Conservation (phyloP, 1,140 invertebrate species). For the Drosophila simulans region DNA sequence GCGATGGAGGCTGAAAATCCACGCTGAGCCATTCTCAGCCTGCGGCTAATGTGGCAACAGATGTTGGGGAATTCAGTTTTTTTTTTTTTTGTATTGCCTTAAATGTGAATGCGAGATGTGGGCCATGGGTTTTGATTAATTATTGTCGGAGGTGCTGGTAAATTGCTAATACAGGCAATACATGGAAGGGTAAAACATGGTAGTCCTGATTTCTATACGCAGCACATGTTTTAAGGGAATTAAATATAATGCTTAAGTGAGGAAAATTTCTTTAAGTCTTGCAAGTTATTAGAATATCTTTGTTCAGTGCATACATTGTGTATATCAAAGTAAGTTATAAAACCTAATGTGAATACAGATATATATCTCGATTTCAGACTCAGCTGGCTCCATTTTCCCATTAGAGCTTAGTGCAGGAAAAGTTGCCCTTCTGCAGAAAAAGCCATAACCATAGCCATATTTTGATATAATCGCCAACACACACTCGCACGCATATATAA, state of each 20-base stretch:
- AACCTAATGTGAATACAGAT: background rate
- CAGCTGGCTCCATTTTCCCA: slow-evolving; percentile 25
- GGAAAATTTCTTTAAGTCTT: too few species aligned
- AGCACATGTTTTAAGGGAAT: background rate
- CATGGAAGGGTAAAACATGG: background rate
- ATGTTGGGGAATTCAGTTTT: slow-evolving; percentile 43
- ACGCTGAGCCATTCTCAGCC: slow-evolving; percentile 15
- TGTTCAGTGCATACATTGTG: background rate
- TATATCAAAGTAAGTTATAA: background rate
- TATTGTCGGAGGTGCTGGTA: slow-evolving; percentile 4
- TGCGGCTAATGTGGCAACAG: slow-evolving; percentile 76
- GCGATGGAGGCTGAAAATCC: background rate
- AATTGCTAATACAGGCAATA: background rate
- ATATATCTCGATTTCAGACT: background rate
- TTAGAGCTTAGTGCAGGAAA: slow-evolving; percentile 15
- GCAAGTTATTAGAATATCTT: background rate
- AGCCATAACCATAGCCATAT: slow-evolving; percentile 47
- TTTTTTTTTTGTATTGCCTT: slow-evolving; percentile 25
- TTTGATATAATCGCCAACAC: slow-evolving; percentile 49
- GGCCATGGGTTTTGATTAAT: slow-evolving; percentile 42
- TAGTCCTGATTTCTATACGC: background rate
- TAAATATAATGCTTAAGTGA: background rate
- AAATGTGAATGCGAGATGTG: slow-evolving; percentile 44
- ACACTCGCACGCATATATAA: slow-evolving; percentile 14
- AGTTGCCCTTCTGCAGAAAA: slow-evolving; percentile 6